Percentiles rank a stretch among this genome's conserved stretches.
Evolutionary conservation across 2,888 invertebrate species (phyloP).

Genomic region (Lasioglossum figueresi): DNA sequence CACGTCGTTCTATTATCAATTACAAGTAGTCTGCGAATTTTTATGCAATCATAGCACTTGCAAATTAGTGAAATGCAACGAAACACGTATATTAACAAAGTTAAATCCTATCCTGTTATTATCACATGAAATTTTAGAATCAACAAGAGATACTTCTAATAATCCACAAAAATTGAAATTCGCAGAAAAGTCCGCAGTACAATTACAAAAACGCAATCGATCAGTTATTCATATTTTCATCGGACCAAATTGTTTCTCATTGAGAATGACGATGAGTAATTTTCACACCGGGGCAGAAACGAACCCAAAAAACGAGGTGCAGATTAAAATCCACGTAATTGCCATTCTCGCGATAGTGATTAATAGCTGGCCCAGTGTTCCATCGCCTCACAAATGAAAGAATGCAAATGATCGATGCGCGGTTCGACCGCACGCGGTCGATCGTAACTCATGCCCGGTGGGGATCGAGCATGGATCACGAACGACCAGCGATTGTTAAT

Average conservation of each 20-base stretch:
- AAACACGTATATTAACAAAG: no score
- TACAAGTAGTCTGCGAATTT: background rate
- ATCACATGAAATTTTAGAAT: background rate
- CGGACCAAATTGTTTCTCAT: background rate
- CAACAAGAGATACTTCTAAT: background rate
- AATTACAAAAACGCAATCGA: background rate
- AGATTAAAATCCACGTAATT: background rate
- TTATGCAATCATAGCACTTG: no score
- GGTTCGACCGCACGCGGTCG: constrained; percentile 31
- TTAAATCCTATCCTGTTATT: background rate
- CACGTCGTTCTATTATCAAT: background rate
- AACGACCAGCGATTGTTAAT: constrained; percentile 43
- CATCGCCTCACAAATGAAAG: background rate
- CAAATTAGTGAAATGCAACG: no score
- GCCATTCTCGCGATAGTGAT: background rate
- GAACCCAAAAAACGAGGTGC: background rate
- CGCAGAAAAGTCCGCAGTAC: background rate
- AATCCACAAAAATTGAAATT: background rate
- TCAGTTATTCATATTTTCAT: background rate
- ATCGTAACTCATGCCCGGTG: constrained; percentile 23
- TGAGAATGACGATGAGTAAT: background rate
- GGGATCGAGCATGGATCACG: constrained; percentile 33
- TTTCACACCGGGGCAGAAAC: background rate
- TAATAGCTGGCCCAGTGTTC: background rate
- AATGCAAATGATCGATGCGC: constrained; percentile 41